Evolutionary conservation across 1,140 invertebrate species (phyloP).

Genomic region (Drosophila paulistorum): DNA sequence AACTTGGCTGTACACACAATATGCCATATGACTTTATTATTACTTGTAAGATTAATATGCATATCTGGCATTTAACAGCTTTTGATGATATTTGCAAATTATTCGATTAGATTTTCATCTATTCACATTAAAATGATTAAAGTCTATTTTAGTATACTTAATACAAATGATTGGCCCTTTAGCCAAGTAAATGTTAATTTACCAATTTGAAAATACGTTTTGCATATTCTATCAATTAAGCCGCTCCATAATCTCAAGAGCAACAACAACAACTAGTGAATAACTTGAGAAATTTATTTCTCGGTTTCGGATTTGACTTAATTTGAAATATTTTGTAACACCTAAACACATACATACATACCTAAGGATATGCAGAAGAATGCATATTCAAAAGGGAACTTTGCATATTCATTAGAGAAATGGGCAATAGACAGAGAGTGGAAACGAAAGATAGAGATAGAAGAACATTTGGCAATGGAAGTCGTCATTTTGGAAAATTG

Average conservation of each 20-base stretch:
- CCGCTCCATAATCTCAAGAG: neutral
- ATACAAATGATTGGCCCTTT: no score
- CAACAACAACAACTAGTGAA: neutral
- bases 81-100: no score
- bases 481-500: neutral
- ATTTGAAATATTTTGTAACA: neutral
- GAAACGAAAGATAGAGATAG: neutral
- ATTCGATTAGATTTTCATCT: no score
- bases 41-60: no score
- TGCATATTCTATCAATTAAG: conserved; percentile 2
- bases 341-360: neutral
- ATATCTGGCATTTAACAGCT: no score
- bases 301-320: neutral
- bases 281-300: neutral
- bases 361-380: neutral
- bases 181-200: no score
- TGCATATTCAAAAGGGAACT: neutral
- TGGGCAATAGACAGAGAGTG: neutral
- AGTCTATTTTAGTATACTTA: no score
- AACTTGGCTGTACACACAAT: no score
- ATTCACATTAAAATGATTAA: no score
- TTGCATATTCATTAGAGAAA: conserved; percentile 10
- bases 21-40: no score
- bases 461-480: neutral
- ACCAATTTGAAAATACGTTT: no score